Base-by-base conservation (phyloP, 35 echinoderm and acorn worm genomes). In the Eucidaris tribuloides region DNA sequence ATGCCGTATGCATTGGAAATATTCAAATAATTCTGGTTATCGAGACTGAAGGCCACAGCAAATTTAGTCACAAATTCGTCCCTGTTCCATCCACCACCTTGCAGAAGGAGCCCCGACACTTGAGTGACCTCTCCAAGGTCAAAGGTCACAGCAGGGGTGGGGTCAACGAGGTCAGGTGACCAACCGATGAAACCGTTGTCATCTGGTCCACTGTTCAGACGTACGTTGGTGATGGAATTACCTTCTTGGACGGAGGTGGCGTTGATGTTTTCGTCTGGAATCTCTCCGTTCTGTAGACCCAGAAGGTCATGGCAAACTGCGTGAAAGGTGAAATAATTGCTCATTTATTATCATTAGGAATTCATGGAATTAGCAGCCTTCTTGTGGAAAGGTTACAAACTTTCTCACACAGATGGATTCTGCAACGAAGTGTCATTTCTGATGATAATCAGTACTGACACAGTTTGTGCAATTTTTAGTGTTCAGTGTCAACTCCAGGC, bases 11-110 rank as follows among this genome's bases (percentile, higher is more conserved):
- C 57, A 62, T 78, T 43, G 45, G 68, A 88, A n/a, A 88, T 71
- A 45, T 85, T 85, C n/a, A 82, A 27, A 55, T 60, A 93, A 1
- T 81, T 78, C 19, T 87, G 65, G 29, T 79, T 82, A 83, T 90
- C 92, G 25, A 81, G 41, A 45, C 92, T 96, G 36, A 81, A 86
- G 1, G 50, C 61, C 77, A 90, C 87, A 29, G 29, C 85, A 39
- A 96, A 86, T 7, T 58, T 39, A n/a, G 60, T 80, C 25, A 96
- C 92, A 61, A 78, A 96, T n/a, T 65, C 76, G 25, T 81, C 63
- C 18, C 76, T 80, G 0, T 61, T 65, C 13, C 25, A 17, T 42
- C 92, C 87, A 81, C 66, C 87, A 56, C 92, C 92, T 79, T 96
- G 92, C 25, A 96, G 27, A 13, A 86, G 7, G 28, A 90, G 35